Evolutionary conservation across 2,888 invertebrate genomes (phyloP).

Genomic region (Pristionchus exspectatus): DNA sequence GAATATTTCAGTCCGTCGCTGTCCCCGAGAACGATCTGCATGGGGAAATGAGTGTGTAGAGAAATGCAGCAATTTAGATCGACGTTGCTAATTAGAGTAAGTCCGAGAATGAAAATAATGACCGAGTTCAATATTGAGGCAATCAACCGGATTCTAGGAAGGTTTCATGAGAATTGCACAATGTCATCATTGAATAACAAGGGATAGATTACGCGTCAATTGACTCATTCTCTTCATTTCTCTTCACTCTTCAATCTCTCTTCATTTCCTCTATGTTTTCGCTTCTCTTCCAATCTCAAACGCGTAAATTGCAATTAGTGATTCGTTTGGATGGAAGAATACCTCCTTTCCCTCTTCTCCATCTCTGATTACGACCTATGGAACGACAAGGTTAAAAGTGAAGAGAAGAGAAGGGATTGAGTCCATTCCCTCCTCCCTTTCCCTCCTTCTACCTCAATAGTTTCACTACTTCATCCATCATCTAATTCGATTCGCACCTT

Average conservation of each 20-base stretch:
- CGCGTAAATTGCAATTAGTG: slow-evolving; percentile 46
- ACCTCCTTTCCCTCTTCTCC: neutral
- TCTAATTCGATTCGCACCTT: slow-evolving; percentile 43
- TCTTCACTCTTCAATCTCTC: slow-evolving; percentile 18
- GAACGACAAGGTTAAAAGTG: neutral
- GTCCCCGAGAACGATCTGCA: slow-evolving; percentile 41
- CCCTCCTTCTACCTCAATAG: neutral
- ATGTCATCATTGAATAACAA: neutral
- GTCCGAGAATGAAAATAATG: slow-evolving; percentile 11
- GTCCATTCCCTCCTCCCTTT: neutral
- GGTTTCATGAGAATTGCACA: neutral
- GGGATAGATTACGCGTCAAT: neutral
- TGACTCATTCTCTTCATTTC: neutral
- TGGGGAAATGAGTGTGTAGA: neutral
- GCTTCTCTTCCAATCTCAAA: slow-evolving; percentile 19
- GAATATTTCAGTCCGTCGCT: slow-evolving; percentile 22
- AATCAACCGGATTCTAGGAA: neutral
- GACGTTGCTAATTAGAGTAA: neutral
- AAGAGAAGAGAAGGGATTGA: neutral
- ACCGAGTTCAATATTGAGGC: neutral
- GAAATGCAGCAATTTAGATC: neutral
- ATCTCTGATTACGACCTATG: neutral
- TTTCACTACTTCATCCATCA: slow-evolving; percentile 26
- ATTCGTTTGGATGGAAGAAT: neutral
- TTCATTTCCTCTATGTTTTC: neutral